phyloP scores from a whole-genome alignment of 2,888 invertebrate genomes.

The Drosophila multiciliata region DNA sequence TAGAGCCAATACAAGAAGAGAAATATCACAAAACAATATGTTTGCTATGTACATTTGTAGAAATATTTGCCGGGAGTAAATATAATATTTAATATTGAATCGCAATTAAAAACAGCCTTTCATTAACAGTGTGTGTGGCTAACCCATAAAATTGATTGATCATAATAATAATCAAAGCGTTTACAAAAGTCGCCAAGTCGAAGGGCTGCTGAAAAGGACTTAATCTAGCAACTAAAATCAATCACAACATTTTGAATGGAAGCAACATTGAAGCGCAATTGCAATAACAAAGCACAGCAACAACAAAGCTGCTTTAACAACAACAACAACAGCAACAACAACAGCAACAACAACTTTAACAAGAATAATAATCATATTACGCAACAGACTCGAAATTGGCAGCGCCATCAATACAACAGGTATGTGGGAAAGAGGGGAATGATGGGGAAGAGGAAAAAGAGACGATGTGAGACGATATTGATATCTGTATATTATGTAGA shows the following conservation, averaged over 20 bases:
- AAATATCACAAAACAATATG: not conserved
- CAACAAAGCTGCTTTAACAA: conserved; percentile 22
- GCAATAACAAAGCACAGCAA: conserved; percentile 40
- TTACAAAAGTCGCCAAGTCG: not conserved
- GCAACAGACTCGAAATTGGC: conserved; percentile 44
- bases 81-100: not conserved
- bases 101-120: not conserved
- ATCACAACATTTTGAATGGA: conserved; percentile 79
- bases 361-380: conserved; percentile 12
- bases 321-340: conserved; percentile 20
- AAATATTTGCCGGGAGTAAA: not conserved
- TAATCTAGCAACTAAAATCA: conserved; percentile 21
- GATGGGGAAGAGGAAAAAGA: not conserved
- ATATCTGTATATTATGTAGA: not conserved
- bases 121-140: not conserved
- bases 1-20: not conserved
- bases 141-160: not conserved
- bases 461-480: not conserved
- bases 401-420: conserved; percentile 47
- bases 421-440: conserved; percentile 8
- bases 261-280: conserved; percentile 68
- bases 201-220: conserved; percentile 2
- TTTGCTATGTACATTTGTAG: conserved; percentile 4
- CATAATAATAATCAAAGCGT: not conserved
- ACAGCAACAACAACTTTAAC: conserved; percentile 28